These are phyloP conservation scores for Mormyrus lacerda DNA, from an alignment of 2,113 vertebrate genomes.

Conservation along the genomic window DNA sequence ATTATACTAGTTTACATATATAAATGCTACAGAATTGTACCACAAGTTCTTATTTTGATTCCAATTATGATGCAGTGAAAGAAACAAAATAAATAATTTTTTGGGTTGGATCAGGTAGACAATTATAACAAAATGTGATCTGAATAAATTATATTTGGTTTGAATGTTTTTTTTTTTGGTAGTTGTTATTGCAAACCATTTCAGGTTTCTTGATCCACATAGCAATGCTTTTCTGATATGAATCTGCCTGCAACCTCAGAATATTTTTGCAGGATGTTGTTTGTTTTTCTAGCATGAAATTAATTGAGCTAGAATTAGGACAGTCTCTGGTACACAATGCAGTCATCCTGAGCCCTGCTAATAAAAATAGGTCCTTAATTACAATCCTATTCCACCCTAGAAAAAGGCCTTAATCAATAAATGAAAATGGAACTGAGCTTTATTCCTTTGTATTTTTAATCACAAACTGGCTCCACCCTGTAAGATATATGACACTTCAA, in stretches of 20 bases:
- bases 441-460: neutral
- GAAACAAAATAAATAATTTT: neutral
- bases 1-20: neutral
- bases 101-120: neutral
- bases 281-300: constrained; percentile 11
- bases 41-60: neutral
- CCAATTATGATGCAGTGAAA: neutral
- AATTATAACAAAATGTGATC: neutral
- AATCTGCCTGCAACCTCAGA: neutral
- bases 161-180: neutral
- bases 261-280: neutral
- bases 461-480: neutral
- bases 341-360: neutral
- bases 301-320: neutral
- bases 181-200: neutral
- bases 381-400: constrained; percentile 12
- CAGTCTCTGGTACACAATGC: neutral
- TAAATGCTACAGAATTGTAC: neutral
- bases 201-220: neutral
- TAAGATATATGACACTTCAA: neutral
- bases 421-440: neutral
- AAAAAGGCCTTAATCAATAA: neutral
- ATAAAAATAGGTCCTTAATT: constrained; percentile 6
- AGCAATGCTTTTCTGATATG: neutral
- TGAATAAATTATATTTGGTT: neutral